Evolutionary conservation across 2,888 invertebrate species (phyloP), one percentile per base, ranked within the genome.

Genomic region (Marasmarcha lunaedactyla): DNA sequence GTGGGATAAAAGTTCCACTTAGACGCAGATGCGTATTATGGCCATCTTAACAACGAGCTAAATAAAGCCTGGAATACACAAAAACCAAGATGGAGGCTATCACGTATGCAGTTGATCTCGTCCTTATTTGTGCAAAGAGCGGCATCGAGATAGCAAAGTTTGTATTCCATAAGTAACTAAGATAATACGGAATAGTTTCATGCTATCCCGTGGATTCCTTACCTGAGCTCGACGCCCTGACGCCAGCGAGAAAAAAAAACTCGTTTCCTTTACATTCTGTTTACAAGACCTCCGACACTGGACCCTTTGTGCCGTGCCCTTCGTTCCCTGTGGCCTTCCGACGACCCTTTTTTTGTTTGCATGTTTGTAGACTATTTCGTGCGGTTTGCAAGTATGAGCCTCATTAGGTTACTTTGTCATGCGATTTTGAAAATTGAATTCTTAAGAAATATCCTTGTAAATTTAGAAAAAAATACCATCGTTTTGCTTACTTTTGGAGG

Each of bases 281-380:
- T 73, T 74, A 73, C 76, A 71, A 69, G 76, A 76, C 77, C 79
- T 77, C 77, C 77, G 79, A 79, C 74, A 76, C 66, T 47, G 72
- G 50, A 61, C 65, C 66, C 70, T 61, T 71, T 64, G 65, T 52
- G 57, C 54, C 43, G 47, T 44, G 56, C 59, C 57, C 59, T 54
- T 54, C 55, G 54, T 52, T 51, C 52, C 57, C 50, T 49, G 47
- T 49, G 58, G 54, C 54, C 53, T 58, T 59, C 49, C 49, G 51
- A 60, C 59, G 60, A 68, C 67, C 66, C 71, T 59, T 74, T 78
- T 79, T 83, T 81, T 83, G 68, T 66, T 57, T 62, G 64, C 63
- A 55, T 70, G 55, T 59, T 63, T 64, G 54, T 56, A 44, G 49
- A 58, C 50, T 41, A 40, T 41, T 38, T 26, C 14, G 37, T 38